Percentiles rank a stretch among this genome's conserved stretches.
phyloP scores from a whole-genome alignment of 2,888 invertebrate species.

The Eupeodes latifasciatus region DNA sequence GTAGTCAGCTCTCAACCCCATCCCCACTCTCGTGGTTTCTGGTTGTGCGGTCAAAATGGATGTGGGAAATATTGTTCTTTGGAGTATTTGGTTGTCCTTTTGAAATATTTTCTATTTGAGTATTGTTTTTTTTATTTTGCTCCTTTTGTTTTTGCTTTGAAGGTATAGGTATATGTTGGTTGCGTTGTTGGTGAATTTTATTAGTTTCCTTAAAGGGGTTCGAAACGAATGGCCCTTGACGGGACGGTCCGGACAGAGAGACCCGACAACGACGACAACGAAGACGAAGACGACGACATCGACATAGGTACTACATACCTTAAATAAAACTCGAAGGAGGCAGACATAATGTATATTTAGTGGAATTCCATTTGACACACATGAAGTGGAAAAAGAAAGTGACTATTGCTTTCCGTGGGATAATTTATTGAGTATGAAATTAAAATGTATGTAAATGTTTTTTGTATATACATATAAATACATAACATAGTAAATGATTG shows the following conservation, averaged over 20 bases:
- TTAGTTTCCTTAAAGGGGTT: constrained; percentile 59
- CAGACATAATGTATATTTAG: constrained; percentile 41
- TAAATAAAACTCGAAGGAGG: not conserved
- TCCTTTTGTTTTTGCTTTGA: constrained; percentile 35
- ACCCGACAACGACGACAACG: not conserved
- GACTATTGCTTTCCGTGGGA: constrained; percentile 45
- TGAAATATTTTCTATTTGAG: constrained; percentile 27
- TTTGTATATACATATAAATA: too few relatives aligned
- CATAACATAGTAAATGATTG: too few relatives aligned
- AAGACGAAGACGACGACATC: not conserved
- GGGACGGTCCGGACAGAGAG: not conserved
- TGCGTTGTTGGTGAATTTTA: constrained; percentile 44
- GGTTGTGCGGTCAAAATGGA: constrained; percentile 66
- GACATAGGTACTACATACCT: not conserved
- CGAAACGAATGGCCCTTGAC: constrained; percentile 54
- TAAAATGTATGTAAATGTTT: constrained; percentile 2
- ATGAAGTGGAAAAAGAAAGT: constrained; percentile 49
- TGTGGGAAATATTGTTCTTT: constrained; percentile 66
- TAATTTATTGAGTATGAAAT: constrained; percentile 70
- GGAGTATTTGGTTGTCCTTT: constrained; percentile 46
- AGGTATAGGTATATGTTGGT: constrained; percentile 28
- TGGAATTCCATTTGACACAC: constrained; percentile 65
- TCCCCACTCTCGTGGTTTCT: not conserved
- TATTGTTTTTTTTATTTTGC: not conserved
- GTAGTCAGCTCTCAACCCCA: constrained; percentile 14